phyloP scores from a whole-genome alignment of 2,888 invertebrate genomes.

The Melolontha melolontha region DNA sequence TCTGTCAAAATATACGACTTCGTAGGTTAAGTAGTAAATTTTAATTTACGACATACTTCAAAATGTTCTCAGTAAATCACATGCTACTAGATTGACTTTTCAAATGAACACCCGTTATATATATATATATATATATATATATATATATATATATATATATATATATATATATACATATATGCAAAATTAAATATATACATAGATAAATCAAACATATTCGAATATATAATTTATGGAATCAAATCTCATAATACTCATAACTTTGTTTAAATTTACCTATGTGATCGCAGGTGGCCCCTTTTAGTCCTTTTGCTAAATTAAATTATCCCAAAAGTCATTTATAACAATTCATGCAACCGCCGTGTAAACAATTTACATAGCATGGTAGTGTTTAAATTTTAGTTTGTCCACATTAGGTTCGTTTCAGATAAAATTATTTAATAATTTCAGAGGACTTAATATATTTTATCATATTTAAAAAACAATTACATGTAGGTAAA shows the following conservation, averaged over 20 bases:
- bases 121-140: no score
- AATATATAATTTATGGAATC: slow-evolving; percentile 20
- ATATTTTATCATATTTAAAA: neutral
- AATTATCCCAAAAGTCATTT: slow-evolving; percentile 36
- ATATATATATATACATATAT: neutral
- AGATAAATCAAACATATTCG: slow-evolving; percentile 4
- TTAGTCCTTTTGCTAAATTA: slow-evolving; percentile 23
- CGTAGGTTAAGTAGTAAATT: no score
- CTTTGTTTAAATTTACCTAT: slow-evolving; percentile 25
- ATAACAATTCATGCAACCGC: slow-evolving; percentile 21
- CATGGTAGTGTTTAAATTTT: slow-evolving; percentile 14
- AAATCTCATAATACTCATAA: slow-evolving; percentile 25
- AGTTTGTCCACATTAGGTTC: slow-evolving; percentile 15
- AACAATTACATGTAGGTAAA: neutral
- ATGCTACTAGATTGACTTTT: no score
- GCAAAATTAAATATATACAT: neutral
- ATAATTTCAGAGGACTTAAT: neutral
- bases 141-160: no score
- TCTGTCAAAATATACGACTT: no score
- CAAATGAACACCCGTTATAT: no score
- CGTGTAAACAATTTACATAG: slow-evolving; percentile 19
- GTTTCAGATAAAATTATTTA: slow-evolving; percentile 17
- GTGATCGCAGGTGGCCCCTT: slow-evolving; percentile 12
- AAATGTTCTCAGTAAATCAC: no score
- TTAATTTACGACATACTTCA: no score